These are phyloP conservation scores for Agriotes lineatus DNA, from an alignment of 2,888 invertebrate genomes.

Conservation along the genomic window DNA sequence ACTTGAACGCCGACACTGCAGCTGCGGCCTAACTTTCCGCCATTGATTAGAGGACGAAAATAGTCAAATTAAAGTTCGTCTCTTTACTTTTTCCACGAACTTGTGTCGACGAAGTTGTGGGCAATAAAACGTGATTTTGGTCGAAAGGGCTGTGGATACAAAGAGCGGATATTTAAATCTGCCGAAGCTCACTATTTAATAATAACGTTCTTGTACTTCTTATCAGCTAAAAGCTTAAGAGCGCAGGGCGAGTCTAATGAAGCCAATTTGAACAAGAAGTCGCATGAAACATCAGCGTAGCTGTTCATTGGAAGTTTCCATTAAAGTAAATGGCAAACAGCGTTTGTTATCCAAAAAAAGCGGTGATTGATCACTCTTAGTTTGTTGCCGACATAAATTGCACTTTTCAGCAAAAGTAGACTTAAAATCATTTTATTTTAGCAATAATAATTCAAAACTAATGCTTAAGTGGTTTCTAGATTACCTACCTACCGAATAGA, in stretches of 20 bases:
- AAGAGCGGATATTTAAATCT: not conserved
- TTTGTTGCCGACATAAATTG: not conserved
- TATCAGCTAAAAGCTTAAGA: not conserved
- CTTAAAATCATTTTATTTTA: too few relatives aligned
- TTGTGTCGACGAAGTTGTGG: conserved; percentile 8
- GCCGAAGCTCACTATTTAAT: not conserved
- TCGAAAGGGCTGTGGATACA: too few relatives aligned
- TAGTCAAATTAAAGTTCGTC: conserved; percentile 14
- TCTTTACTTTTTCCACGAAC: conserved; percentile 1
- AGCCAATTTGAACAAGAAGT: not conserved
- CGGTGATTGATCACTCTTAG: not conserved
- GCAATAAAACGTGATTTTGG: too few relatives aligned
- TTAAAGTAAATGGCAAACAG: not conserved
- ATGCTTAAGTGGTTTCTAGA: too few relatives aligned
- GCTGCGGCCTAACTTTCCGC: conserved; percentile 10
- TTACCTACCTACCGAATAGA: too few relatives aligned
- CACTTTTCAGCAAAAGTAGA: too few relatives aligned
- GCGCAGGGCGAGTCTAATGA: not conserved
- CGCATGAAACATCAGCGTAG: not conserved
- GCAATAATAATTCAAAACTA: too few relatives aligned
- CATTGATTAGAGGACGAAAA: conserved; percentile 18
- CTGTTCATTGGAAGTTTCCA: conserved; percentile 7
- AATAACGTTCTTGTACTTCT: not conserved
- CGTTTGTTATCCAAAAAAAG: not conserved
- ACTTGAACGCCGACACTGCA: conserved; percentile 4